These are phyloP conservation scores for Dioctria rufipes DNA, from an alignment of 2,888 invertebrate genomes.

Conservation along the genomic window DNA sequence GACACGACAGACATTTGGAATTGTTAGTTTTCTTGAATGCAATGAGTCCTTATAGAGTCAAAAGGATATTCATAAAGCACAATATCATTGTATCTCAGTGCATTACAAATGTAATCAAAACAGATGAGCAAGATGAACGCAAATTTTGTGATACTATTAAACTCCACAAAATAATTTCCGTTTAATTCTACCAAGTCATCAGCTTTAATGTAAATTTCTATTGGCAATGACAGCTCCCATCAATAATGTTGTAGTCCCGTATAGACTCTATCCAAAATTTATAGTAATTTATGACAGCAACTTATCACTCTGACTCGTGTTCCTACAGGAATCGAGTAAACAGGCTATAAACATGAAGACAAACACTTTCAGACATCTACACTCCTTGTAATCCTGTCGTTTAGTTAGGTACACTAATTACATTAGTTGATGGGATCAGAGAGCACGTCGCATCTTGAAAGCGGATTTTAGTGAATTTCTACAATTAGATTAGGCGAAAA, in stretches of 20 bases:
- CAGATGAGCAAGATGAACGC: too few species aligned
- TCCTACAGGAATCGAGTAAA: slow-evolving; percentile 25
- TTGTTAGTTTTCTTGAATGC: too few species aligned
- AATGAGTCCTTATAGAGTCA: too few species aligned
- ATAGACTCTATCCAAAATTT: slow-evolving; percentile 17
- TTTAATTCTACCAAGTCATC: not conserved
- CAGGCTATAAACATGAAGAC: slow-evolving; percentile 30
- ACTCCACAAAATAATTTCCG: too few species aligned
- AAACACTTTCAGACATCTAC: slow-evolving; percentile 45
- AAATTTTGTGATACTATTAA: too few species aligned
- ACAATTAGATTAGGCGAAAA: slow-evolving; percentile 38
- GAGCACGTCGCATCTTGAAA: not conserved
- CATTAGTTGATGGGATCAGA: slow-evolving; percentile 47
- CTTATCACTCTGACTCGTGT: not conserved
- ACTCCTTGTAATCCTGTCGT: slow-evolving; percentile 44
- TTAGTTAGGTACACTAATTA: slow-evolving; percentile 28
- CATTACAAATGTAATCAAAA: too few species aligned
- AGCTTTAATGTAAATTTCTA: slow-evolving; percentile 19
- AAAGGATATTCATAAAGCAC: too few species aligned
- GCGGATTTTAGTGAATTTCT: slow-evolving; percentile 41
- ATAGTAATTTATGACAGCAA: slow-evolving; percentile 24
- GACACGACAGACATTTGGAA: too few species aligned
- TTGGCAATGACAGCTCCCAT: not conserved
- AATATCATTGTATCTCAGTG: too few species aligned
- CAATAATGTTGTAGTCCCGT: slow-evolving; percentile 3